Base-by-base conservation (phyloP, 2,888 invertebrate genomes). In the Dyspetes luteomarginatus region DNA sequence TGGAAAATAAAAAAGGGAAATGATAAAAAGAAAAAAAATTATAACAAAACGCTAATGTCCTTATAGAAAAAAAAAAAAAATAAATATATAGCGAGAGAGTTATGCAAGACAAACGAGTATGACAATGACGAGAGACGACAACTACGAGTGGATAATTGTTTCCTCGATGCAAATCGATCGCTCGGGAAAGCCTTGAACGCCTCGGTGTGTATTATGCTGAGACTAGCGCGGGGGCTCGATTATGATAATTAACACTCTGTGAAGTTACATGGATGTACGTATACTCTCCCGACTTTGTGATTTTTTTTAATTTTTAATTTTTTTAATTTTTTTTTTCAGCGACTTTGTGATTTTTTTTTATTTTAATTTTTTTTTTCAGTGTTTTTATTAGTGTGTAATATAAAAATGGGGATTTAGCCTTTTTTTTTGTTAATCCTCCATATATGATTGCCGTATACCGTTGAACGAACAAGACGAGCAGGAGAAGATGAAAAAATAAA, bases 101-200 rank as follows among this genome's bases (percentile, higher is more conserved):
- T 87, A 85, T 83, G 87, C 84, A 87, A 87, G 86, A 80, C 58
- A 64, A 64, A 22, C 28, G 17, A 17, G 26, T 26, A 24, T 12
- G 28, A 17, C 26, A 5, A 19, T 3, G 15, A 82, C 85, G 81
- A 85, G 52, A 73, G 36, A 71, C 17, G 58, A 69, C 69, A 45
- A 30, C 72, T 43, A 50, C 56, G 82, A 72, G 71, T 68, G 69
- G 78, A 83, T 88, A 88, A 90, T 89, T 86, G 88, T 86, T 88
- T 89, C 85, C 84, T 87, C 86, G 81, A 86, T 86, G 86, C 84
- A 87, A 87, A 88, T 86, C 78, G 80, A 87, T 86, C 85, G 82
- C 79, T 84, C 82, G 83, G 79, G 76, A 84, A 84, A 86, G 69
- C 88, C 88, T 88, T 88, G 88, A 87, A 83, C 75, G 81, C 83